Base-by-base conservation (phyloP, 2,113 vertebrate genomes). In the Gymnobelideus leadbeateri region DNA sequence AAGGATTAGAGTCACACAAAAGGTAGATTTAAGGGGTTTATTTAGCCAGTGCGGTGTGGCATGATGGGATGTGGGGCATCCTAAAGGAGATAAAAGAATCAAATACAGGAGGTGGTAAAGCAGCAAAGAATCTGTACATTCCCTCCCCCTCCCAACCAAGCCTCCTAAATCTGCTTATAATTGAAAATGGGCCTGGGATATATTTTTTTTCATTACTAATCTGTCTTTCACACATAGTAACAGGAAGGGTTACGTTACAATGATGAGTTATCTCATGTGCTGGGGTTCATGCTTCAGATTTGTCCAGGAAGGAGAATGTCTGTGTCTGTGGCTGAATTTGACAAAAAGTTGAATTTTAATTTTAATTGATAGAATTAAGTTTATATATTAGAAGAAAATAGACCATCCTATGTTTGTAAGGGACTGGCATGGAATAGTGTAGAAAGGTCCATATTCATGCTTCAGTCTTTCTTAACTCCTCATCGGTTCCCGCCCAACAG, bases 1-100 rank as follows among this genome's bases (percentile, higher is more conserved):
- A 99, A 98, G 98, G 98, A 99, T 99, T 99, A 99, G 92, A 91
- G 25, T 54, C 95, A 97, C 96, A 99, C 99, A 99, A 99, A 99
- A 98, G 98, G 95, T 98, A 98, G 98, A 99, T 98, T 98, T 98
- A 93, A 61, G 95, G 68, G 98, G 97, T 98, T 99, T 99, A 98
- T 99, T 99, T 99, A 98, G 97, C 93, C 96, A 98, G 97, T 89
- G 97, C 97, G 97, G 98, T 92, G 95, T 98, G 98, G 98, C 98
- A 98, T 98, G 98, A 98, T 97, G 97, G 98, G 98, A 98, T 94
- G 91, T 91, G 95, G 96, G 55, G 61, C 94, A 97, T 97, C 98
- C 97, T 97, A 97, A 97, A 98, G 97, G 97, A 98, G 97, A 99
- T 98, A 96, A 99, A 98, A 98, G 98, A 54, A 92, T 53, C 10